Percentiles rank a stretch among this genome's conserved stretches.
phyloP scores from a whole-genome alignment of 2,797 vertebrate genomes.

The Kryptopterus vitreolus region DNA sequence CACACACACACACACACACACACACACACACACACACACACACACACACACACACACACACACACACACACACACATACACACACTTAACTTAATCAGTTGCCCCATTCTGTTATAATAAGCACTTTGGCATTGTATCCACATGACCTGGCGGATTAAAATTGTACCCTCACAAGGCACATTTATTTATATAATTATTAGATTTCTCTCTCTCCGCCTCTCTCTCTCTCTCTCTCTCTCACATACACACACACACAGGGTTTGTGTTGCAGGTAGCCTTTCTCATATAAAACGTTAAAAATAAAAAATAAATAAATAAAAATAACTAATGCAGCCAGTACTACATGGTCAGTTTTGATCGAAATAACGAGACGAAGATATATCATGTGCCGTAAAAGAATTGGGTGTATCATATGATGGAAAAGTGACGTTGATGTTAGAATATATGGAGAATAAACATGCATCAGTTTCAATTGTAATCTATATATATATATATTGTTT shows the following conservation, averaged over 20 bases:
- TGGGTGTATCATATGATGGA: too few relatives aligned
- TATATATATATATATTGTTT: too few relatives aligned
- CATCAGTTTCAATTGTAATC: too few relatives aligned
- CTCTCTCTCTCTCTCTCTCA: too few relatives aligned
- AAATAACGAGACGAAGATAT: too few relatives aligned
- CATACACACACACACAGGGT: not conserved
- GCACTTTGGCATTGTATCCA: constrained; percentile 31
- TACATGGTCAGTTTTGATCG: too few relatives aligned
- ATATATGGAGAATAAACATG: too few relatives aligned
- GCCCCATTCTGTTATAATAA: constrained; percentile 27
- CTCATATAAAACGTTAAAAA: not conserved
- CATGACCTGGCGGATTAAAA: constrained; percentile 14
- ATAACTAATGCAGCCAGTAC: not conserved
- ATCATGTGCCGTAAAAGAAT: too few relatives aligned
- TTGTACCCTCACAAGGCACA: constrained; percentile 31
- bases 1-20: not conserved
- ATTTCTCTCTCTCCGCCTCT: not conserved
- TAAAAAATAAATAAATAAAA: not conserved
- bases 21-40: too few relatives aligned
- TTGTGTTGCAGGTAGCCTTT: not conserved
- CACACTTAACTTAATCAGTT: constrained; percentile 14
- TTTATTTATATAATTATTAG: constrained; percentile 37
- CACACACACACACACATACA: constrained; percentile 10
- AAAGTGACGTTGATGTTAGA: too few relatives aligned
- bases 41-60: too few relatives aligned